These are phyloP conservation scores for Rhinolophus ferrumequinum DNA, from an alignment of 2,113 vertebrate genomes.

Conservation along the genomic window DNA sequence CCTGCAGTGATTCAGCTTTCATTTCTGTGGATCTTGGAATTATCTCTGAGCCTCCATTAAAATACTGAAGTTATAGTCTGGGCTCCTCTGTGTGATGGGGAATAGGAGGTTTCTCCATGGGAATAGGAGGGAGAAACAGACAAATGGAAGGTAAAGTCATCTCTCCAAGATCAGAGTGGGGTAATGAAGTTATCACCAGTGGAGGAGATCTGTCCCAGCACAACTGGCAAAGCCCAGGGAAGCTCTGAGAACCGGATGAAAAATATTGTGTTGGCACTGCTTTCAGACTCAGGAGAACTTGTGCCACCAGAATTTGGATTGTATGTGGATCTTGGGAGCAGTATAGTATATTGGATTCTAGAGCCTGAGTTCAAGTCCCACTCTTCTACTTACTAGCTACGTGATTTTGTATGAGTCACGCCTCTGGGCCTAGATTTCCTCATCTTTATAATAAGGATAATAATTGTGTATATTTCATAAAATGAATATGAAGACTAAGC, in stretches of 20 bases:
- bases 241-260: not conserved
- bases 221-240: not conserved
- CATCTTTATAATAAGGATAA: not conserved
- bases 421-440: not conserved
- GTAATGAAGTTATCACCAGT: not conserved
- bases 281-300: not conserved
- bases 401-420: not conserved
- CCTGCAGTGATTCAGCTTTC: not conserved
- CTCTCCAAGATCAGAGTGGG: not conserved
- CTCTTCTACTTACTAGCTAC: not conserved
- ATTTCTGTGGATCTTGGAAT: not conserved
- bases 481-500: not conserved
- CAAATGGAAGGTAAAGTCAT: not conserved
- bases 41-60: no score
- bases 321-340: not conserved
- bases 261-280: not conserved
- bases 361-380: not conserved
- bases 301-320: not conserved
- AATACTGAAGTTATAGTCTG: no score
- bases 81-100: no score
- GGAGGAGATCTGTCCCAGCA: not conserved
- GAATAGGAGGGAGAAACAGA: not conserved
- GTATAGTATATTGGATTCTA: not conserved
- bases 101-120: not conserved
- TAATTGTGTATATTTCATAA: not conserved